Evolutionary conservation across 1,140 invertebrate species (phyloP).

Genomic region (Oedothorax gibbosus): DNA sequence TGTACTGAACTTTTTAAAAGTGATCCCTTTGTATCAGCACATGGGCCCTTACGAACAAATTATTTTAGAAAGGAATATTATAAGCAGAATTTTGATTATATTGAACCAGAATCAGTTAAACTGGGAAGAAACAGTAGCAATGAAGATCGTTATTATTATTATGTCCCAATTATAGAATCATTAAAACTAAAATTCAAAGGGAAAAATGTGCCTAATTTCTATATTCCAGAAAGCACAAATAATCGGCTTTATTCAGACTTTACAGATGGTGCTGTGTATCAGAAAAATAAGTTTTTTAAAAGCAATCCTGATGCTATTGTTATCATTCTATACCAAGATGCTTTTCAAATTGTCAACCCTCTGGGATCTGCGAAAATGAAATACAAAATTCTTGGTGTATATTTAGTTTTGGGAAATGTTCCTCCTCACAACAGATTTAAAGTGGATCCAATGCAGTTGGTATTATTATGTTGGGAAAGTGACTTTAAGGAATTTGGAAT

Average conservation of each 20-base stretch:
- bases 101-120: too few relatives aligned
- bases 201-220: too few relatives aligned
- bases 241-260: not conserved
- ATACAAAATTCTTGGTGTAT: not conserved
- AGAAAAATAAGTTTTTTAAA: not conserved
- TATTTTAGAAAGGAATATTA: too few relatives aligned
- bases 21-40: too few relatives aligned
- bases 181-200: too few relatives aligned
- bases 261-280: not conserved
- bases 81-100: too few relatives aligned
- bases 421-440: not conserved
- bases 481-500: conserved; percentile 3
- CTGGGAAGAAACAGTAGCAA: too few relatives aligned
- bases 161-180: too few relatives aligned
- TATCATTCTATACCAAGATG: not conserved
- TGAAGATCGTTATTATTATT: too few relatives aligned
- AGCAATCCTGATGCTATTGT: not conserved
- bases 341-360: not conserved
- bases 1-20: too few relatives aligned
- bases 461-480: not conserved
- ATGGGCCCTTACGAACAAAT: too few relatives aligned
- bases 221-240: too few relatives aligned
- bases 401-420: conserved; percentile 1
- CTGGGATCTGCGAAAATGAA: not conserved
- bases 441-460: not conserved